Percentiles rank a stretch among this genome's conserved stretches.
Conservation (phyloP, 2,113 vertebrate genomes). For the Lates calcarifer region DNA sequence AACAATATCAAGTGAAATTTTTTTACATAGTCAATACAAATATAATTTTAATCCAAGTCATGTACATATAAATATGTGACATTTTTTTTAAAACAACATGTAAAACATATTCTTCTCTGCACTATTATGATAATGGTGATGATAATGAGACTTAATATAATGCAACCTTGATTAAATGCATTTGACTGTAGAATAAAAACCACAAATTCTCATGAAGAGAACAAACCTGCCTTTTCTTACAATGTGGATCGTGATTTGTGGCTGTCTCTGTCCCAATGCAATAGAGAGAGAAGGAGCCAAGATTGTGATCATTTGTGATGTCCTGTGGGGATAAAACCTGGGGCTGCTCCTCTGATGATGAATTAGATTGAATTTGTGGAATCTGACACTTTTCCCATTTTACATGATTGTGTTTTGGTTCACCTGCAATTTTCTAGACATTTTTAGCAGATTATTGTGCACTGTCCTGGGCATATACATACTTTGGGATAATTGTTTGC, state of each 20-base stretch:
- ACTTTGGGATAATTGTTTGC: neutral
- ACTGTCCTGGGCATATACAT: neutral
- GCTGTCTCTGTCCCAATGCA: neutral
- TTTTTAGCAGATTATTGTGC: neutral
- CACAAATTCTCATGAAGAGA: neutral
- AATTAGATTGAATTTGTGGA: constrained; percentile 21
- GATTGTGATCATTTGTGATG: constrained; percentile 30
- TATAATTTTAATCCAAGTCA: neutral
- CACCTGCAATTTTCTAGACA: neutral
- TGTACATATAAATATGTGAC: neutral
- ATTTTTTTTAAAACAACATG: neutral
- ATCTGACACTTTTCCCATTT: constrained; percentile 3
- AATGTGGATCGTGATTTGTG: neutral
- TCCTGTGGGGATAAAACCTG: constrained; percentile 10
- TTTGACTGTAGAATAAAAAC: neutral
- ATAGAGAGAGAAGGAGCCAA: neutral
- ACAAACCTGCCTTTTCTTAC: neutral
- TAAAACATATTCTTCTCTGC: neutral
- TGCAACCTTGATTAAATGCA: neutral
- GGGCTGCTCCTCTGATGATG: constrained; percentile 10
- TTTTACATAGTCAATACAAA: constrained; percentile 15
- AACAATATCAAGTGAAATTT: constrained; percentile 4
- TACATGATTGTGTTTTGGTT: constrained; percentile 1
- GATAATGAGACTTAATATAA: no score
- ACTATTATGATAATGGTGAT: neutral